Percentiles rank a stretch among this genome's conserved stretches.
Evolutionary conservation across 2,113 vertebrate species (phyloP).

Genomic region (Phyllopteryx taeniolatus): DNA sequence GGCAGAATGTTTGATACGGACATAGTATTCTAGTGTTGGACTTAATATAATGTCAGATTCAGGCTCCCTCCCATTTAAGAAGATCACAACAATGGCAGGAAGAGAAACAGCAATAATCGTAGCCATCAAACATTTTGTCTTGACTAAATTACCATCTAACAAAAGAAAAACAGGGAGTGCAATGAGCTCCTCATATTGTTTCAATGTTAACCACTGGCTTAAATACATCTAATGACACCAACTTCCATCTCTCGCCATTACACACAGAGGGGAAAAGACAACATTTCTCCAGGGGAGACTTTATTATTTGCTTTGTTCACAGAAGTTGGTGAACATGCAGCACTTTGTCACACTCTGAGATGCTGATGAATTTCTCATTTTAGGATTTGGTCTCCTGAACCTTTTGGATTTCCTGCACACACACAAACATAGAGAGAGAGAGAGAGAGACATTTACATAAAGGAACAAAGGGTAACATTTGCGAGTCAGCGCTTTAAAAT

Average conservation of each 20-base stretch:
- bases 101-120: not conserved
- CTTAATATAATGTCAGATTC: too few species aligned
- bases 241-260: not conserved
- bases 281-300: slow-evolving; percentile 4
- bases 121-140: not conserved
- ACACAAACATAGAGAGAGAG: not conserved
- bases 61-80: too few species aligned
- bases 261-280: slow-evolving; percentile 2
- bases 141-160: not conserved
- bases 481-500: not conserved
- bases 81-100: not conserved
- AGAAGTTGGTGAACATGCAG: not conserved
- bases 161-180: not conserved
- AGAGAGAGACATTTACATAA: not conserved
- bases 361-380: slow-evolving; percentile 4
- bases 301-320: slow-evolving; percentile 3
- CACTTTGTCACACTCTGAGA: not conserved
- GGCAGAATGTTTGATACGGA: not conserved
- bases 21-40: not conserved
- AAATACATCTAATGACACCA: slow-evolving; percentile 14
- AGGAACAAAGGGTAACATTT: not conserved
- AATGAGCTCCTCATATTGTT: not conserved
- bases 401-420: slow-evolving; percentile 70
- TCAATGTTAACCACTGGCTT: not conserved
- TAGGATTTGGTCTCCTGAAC: slow-evolving; percentile 64